Percentiles rank a stretch among this genome's conserved stretches.
Evolutionary conservation across 1,140 invertebrate species (phyloP).

Genomic region (Lutraria rhynchaena): DNA sequence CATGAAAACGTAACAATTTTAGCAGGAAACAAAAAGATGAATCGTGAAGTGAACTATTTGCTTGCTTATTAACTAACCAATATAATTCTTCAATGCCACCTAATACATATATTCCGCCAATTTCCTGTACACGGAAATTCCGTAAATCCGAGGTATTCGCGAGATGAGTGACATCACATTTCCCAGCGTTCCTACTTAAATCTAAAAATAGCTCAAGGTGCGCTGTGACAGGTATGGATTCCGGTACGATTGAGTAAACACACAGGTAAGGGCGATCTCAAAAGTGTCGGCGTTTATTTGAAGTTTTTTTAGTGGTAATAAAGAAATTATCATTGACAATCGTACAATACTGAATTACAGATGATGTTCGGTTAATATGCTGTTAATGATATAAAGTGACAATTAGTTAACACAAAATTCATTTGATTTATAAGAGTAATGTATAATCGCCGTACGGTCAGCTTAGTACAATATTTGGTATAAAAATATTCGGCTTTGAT

Average conservation of each 20-base stretch:
- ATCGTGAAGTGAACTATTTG: not conserved
- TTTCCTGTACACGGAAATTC: slow-evolving; percentile 32
- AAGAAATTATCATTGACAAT: no score
- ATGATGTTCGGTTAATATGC: no score
- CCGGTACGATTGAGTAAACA: slow-evolving; percentile 22
- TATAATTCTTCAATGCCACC: not conserved
- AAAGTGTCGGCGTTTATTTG: slow-evolving; percentile 7
- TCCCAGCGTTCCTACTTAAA: slow-evolving; percentile 23
- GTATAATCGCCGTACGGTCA: no score
- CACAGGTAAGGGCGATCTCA: slow-evolving; percentile 34
- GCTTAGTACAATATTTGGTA: no score
- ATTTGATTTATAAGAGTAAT: no score
- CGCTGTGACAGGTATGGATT: slow-evolving; percentile 34
- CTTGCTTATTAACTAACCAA: slow-evolving; percentile 6
- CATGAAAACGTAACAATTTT: no score
- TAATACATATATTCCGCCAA: slow-evolving; percentile 13
- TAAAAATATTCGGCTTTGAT: no score
- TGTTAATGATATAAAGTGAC: no score
- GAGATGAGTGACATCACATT: slow-evolving; percentile 28
- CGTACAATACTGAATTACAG: no score
- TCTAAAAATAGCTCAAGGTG: slow-evolving; percentile 37
- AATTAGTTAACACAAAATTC: no score
- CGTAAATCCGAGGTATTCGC: slow-evolving; percentile 6
- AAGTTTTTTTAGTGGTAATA: no score
- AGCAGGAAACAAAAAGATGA: no score